phyloP scores from a whole-genome alignment of 2,888 invertebrate species.

The Mythimna albipuncta region DNA sequence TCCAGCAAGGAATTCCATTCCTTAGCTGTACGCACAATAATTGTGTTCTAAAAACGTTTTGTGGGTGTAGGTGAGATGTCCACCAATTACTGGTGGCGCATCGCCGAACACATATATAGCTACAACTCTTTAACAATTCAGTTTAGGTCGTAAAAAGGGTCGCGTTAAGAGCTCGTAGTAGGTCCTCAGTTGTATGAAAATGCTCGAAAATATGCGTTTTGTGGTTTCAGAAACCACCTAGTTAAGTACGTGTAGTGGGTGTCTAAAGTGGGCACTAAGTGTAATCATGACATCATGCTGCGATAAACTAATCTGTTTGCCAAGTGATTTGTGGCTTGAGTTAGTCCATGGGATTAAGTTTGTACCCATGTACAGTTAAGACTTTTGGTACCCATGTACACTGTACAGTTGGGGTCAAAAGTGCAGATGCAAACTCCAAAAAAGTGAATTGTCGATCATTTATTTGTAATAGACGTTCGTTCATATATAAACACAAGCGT shows the following conservation, averaged over 20 bases:
- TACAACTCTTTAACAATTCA: too few species aligned
- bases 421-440: background rate
- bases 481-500: too few species aligned
- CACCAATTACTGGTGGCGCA: too few species aligned
- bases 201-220: background rate
- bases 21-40: too few species aligned
- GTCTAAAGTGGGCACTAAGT: conserved; percentile 27
- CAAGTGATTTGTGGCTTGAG: conserved; percentile 1
- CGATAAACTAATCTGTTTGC: conserved; percentile 33
- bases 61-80: too few species aligned
- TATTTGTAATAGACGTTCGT: too few species aligned
- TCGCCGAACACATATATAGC: too few species aligned
- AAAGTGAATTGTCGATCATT: background rate
- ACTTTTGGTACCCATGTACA: too few species aligned
- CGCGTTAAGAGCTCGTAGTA: too few species aligned
- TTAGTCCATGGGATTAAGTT: background rate
- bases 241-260: conserved; percentile 31
- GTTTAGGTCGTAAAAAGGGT: too few species aligned
- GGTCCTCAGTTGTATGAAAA: conserved; percentile 5
- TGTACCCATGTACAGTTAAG: background rate
- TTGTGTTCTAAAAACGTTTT: too few species aligned
- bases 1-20: too few species aligned
- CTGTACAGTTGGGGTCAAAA: background rate
- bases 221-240: conserved; percentile 35
- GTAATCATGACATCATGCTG: conserved; percentile 40